Base-by-base conservation (phyloP, 2,797 vertebrate genomes). In the Clangula hyemalis region DNA sequence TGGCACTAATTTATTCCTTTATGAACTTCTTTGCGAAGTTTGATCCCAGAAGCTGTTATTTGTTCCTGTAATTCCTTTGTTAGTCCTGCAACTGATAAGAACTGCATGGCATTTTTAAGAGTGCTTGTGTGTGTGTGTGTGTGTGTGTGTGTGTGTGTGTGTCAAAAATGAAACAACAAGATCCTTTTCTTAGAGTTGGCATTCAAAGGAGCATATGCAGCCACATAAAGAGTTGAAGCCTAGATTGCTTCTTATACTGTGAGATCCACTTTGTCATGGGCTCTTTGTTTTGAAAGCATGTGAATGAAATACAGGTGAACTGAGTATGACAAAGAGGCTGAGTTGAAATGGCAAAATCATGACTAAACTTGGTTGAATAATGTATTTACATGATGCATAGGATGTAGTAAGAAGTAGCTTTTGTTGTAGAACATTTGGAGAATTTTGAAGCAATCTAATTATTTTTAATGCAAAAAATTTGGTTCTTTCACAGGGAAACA, bases 401-500 rank as follows among this genome's bases (percentile, higher is more conserved):
- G 77, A 41, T 13, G 10, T 36, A 72, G 43, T 62, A 84, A 83
- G 77, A 79, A 18, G 39, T 17, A 78, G 27, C 18, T 79, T 74
- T 69, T 78, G 1, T 45, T 62, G 25, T 1, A 43, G 21, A 80
- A 11, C 17, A 32, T 43, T 36, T 73, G 25, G 43, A 65, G 61
- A 90, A 51, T 47, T 87, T 80, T 56, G 32, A 81, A 81, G 32
- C 53, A 11, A 32, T 34, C n/a, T 39, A 66, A 65, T 88, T 76
- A 10, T 76, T 41, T 89, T 91, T 43, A 81, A 76, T 76, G 79
- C 34, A 81, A 72, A 70, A 12, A 20, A 68, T 94, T 90, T 78
- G 19, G n/a, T 88, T 76, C n/a, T 43, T 90, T 74, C 91, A 53
- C 80, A 97, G 97, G 68, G 97, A 97, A 93, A 94, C 75, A 5